Base-by-base conservation (phyloP, 2,888 invertebrate genomes). In the Portevinia maculata region DNA sequence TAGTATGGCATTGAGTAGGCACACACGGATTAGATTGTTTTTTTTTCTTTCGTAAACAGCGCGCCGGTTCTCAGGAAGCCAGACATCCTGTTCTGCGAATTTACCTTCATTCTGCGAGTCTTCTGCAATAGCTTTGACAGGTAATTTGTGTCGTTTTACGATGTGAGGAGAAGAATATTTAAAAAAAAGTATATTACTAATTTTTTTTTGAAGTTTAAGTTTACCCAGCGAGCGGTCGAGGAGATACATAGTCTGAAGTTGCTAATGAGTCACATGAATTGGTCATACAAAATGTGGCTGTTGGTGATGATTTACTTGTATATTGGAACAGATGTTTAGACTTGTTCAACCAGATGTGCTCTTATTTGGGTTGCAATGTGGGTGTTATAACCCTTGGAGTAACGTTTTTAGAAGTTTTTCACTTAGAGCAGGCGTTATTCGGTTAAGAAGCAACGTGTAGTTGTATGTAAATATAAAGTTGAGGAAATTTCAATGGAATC, bases 1-100 rank as follows among this genome's bases (percentile, higher is more conserved):
- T 52, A 44, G 64, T 74, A 79, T 70, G 74, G 53, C 73, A 65
- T 71, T 73, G 79, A 74, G 50, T 64, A 73, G 34, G 44, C 53
- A 71, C 73, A 53, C 65, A 55, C 8, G 37, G 55, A 37, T 53
- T 24, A 28, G 21, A 24, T 50, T 21, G 15, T 48, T 53, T 2
- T 21, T 37, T 39, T 28, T 7, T 5, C 9, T 41, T n/a, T 52
- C 5, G 24, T 24, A 3, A 24, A 24, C 3, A 67, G n/a, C 37
- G 28, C 53, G 15, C 46, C 52, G 70, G 52, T 62, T 67, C 73
- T 74, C 79, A 69, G 79, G 74, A 79, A 74, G 62, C 60, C 52
- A 69, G 67, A 79, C 79, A 79, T 79, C 79, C 79, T 79, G 79
- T 74, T 79, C 59, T 52, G 62, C 28, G 67, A 74, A 74, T 62